Conservation (phyloP, 2,797 vertebrate genomes). For the Acrocephalus scirpaceus region DNA sequence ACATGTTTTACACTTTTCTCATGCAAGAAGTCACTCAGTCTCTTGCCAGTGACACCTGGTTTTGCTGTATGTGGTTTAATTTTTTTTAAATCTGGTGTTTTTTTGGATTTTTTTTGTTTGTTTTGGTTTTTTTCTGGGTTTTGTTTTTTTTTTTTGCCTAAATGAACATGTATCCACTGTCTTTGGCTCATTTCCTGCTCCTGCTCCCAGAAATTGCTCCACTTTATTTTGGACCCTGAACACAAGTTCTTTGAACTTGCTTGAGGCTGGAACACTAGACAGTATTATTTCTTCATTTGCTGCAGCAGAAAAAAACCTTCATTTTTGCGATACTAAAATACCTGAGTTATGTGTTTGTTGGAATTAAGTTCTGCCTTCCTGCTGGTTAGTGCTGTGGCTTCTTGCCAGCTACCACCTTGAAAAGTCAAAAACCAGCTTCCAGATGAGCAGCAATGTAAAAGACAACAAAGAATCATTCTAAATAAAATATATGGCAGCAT, state of each 20-base stretch:
- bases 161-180: background rate
- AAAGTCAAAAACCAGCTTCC: background rate
- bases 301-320: background rate
- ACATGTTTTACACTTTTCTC: background rate
- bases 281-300: background rate
- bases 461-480: background rate
- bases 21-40: background rate
- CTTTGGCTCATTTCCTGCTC: background rate
- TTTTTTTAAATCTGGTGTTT: too few species aligned
- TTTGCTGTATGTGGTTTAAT: background rate
- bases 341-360: background rate
- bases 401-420: background rate
- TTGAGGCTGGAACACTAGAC: background rate
- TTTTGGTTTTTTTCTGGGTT: too few species aligned
- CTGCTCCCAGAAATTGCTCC: background rate
- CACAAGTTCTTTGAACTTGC: background rate
- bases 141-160: background rate
- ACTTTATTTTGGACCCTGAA: background rate
- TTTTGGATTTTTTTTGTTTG: too few species aligned
- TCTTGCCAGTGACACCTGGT: background rate
- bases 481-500: background rate
- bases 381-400: background rate
- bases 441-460: background rate
- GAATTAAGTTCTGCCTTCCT: background rate
- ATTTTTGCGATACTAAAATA: background rate